Evolutionary conservation across 2,888 invertebrate species (phyloP).

Genomic region (Helobdella robusta): DNA sequence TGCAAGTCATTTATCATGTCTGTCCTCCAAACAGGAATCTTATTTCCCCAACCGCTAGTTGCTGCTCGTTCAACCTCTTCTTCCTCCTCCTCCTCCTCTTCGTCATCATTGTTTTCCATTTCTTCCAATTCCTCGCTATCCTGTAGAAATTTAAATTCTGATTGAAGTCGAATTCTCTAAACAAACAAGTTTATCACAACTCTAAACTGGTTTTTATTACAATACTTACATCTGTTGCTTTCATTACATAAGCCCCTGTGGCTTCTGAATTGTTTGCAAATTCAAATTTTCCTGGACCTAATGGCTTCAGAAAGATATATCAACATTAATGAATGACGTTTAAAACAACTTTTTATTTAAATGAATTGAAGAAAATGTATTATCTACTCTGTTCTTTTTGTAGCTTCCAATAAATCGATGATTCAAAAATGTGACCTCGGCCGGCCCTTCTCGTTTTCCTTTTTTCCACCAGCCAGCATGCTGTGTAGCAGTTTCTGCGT

Average conservation of each 20-base stretch:
- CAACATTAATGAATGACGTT: neutral
- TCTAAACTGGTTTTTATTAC: neutral
- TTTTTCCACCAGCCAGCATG: constrained; percentile 48
- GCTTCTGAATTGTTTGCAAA: constrained; percentile 24
- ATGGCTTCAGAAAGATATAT: constrained; percentile 5
- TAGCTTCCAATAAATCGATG: constrained; percentile 47
- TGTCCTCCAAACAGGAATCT: constrained; percentile 15
- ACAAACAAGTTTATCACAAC: neutral
- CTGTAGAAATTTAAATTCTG: neutral
- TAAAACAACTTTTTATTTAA: neutral
- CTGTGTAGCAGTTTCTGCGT: constrained; percentile 46
- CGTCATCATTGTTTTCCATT: constrained; percentile 3
- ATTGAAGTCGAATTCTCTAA: neutral
- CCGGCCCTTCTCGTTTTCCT: constrained; percentile 48
- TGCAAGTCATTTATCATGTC: constrained; percentile 15
- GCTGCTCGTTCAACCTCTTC: constrained; percentile 24
- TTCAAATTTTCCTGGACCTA: constrained; percentile 23
- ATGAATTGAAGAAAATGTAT: neutral
- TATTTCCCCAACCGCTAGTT: constrained; percentile 12
- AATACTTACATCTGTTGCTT: neutral
- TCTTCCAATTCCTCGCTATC: neutral
- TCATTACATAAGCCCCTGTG: constrained; percentile 16
- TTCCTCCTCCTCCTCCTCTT: constrained; percentile 17
- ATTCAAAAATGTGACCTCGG: constrained; percentile 49
- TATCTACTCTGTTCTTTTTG: constrained; percentile 25